Base-by-base conservation (phyloP, 2,797 vertebrate genomes). In the Anisognathus igniventris region DNA sequence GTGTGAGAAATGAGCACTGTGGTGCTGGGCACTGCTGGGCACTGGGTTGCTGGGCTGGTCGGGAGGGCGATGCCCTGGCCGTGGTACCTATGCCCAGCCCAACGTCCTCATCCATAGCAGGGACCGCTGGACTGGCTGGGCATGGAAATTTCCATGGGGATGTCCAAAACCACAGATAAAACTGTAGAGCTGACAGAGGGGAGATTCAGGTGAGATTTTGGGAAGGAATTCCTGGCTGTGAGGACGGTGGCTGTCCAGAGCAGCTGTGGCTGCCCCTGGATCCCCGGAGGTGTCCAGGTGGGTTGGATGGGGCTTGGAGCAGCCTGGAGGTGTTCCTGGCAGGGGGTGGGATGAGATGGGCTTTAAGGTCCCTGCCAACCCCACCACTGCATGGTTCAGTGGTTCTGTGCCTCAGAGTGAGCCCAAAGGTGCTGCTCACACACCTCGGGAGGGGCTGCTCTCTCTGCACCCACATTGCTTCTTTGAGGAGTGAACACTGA, bases 101-200 rank as follows among this genome's bases (percentile, higher is more conserved):
- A 48, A 48, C 5, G 0, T 7, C 54, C 58, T 27, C 37, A 7
- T 3, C 42, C 0, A 0, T 0, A 7, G 30, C 23, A 1, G 37
- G 18, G 42, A 17, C 19, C 3, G 45, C 3, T 7, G 77, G 42
- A 10, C 16, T 1, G n/a, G 47, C 51, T 35, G 1, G 30, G 47
- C 2, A 3, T 0, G 4, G 37, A 9, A 27, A 27, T 19, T 8
- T 13, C 47, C 14, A 1, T 0, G 24, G 39, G 24, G 6, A 2
- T 13, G 27, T 9, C 42, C n/a, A 22, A 30, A 56, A 13, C 4
- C 64, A 11, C 1, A 1, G 37, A 7, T 4, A 18, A 21, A 56
- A 22, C 28, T 27, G 54, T 2, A 10, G 37, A 40, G 14, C n/a
- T 60, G 86, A 4, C 40, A 35, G 61, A 40, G 54, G 17, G 33